Base-by-base conservation (phyloP, 2,797 vertebrate species). In the Sebastes iracundus region DNA sequence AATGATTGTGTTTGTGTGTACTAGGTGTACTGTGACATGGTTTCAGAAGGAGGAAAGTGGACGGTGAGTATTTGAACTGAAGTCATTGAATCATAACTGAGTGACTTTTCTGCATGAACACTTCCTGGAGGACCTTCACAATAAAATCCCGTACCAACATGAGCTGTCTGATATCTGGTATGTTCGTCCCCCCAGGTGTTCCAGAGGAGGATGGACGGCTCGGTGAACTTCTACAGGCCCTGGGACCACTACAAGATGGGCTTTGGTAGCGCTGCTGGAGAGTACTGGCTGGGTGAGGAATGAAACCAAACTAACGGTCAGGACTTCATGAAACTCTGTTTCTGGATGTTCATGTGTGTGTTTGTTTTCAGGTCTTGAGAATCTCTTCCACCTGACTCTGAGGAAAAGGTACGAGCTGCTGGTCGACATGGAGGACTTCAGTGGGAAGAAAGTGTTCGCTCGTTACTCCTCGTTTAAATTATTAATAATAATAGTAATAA, bases 271-370 rank as follows among this genome's bases (percentile, higher is more conserved):
- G 70, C 81, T 16, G 42, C 66, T 10, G 87, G 81, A 68, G 83
- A 86, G 77, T 77, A 82, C 79, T 89, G 82, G 77, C 77, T 87
- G 2, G 80, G 84, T 89, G 75, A 86, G 83, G 9, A 3, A 16
- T 4, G 1, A 38, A 56, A 20, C 14, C 27, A n/a, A 27, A 65
- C 23, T 6, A 20, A 18, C 30, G 9, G n/a, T 25, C 25, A 32
- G 12, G n/a, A 28, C 62, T 27, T 35, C 20, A 8, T 35, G 8
- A 46, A 7, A 10, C 1, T 11, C 46, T 2, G 58, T 53, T 18
- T 62, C 14, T 12, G 9, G 5, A 12, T 22, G n/a, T 33, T 33
- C 1, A n/a, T 59, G 32, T 64, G 9, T 46, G 20, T 65, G 22
- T 60, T 1, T 58, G 56, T 30, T 1, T 74, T 12, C 23, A 88